Evolutionary conservation across 2,113 vertebrate species (phyloP).

Genomic region (Grammomys dolichurus): DNA sequence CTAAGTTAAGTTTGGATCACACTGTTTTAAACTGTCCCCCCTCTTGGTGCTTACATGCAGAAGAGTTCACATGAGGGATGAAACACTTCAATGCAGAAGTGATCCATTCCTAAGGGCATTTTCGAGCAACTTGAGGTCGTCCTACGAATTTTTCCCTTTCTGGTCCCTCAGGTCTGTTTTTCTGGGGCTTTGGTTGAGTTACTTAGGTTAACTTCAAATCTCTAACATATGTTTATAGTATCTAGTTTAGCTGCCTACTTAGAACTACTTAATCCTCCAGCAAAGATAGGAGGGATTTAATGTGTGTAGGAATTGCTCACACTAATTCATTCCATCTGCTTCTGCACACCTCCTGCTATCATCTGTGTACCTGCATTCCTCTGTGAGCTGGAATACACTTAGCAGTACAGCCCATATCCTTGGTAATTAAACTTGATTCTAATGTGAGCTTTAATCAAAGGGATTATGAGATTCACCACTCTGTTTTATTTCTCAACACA

Average conservation of each 20-base stretch:
- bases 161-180: not conserved
- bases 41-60: fast-evolving
- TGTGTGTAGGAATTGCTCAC: not conserved
- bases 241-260: not conserved
- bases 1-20: not conserved
- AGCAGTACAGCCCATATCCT: not conserved
- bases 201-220: not conserved
- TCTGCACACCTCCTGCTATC: too few relatives aligned
- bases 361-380: not conserved
- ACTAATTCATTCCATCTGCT: not conserved
- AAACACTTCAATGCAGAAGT: not conserved
- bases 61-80: too few relatives aligned
- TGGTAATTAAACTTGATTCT: not conserved
- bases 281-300: not conserved
- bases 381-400: not conserved
- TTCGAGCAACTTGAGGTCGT: not conserved
- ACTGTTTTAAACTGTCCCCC: not conserved
- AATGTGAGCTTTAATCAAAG: not conserved
- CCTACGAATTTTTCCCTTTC: not conserved
- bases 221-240: not conserved
- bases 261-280: not conserved
- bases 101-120: not conserved
- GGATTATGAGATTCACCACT: not conserved
- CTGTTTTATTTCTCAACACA: not conserved
- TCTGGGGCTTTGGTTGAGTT: not conserved